A percentile compares a stretch with the other conserved stretches of the same genome.
Evolutionary conservation across 2,113 vertebrate genomes (phyloP).

Genomic region (Phalacrocorax brasilianus): DNA sequence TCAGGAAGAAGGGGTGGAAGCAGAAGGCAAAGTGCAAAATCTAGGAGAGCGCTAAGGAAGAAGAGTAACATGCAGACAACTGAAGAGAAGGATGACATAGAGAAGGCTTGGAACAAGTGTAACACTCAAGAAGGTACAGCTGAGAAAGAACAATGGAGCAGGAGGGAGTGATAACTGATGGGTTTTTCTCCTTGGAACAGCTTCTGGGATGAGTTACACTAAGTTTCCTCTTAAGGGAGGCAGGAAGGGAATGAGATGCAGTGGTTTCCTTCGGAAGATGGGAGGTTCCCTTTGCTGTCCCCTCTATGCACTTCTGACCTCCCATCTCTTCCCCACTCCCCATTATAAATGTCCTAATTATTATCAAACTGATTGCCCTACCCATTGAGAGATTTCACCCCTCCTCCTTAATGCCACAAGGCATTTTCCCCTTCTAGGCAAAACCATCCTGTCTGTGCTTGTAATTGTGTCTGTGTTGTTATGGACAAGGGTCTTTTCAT

Average conservation of each 20-base stretch:
- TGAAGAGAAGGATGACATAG: background rate
- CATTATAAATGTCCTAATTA: background rate
- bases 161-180: background rate
- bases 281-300: background rate
- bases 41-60: background rate
- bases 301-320: background rate
- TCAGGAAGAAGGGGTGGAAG: background rate
- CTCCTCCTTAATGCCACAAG: background rate
- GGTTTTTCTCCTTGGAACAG: background rate
- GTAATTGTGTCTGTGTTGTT: background rate
- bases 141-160: background rate
- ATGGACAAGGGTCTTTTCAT: constrained; percentile 37
- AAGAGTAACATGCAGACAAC: background rate
- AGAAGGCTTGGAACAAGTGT: background rate
- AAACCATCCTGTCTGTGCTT: background rate
- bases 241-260: background rate
- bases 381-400: background rate
- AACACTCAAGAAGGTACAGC: background rate
- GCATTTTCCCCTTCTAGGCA: background rate
- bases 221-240: background rate
- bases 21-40: background rate
- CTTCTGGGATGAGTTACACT: background rate
- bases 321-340: background rate
- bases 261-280: background rate
- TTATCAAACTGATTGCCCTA: background rate